Evolutionary conservation across 2,113 vertebrate genomes (phyloP).

Genomic region (Mus spicilegus): DNA sequence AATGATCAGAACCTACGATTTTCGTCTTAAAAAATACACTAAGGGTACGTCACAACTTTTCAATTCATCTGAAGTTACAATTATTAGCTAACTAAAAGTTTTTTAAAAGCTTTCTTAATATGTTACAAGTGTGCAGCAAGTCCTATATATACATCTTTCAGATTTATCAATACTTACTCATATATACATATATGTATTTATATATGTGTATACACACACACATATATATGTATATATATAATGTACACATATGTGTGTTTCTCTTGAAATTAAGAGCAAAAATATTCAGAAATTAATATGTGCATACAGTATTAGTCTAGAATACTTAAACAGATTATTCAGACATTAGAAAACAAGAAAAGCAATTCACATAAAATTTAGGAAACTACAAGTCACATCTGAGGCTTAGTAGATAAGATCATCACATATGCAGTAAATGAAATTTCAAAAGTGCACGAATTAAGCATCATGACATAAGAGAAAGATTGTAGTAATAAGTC

Average conservation of each 20-base stretch:
- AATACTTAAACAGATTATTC: background rate
- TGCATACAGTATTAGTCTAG: background rate
- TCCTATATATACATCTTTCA: too few relatives aligned
- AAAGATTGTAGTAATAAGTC: background rate
- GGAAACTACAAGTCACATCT: background rate
- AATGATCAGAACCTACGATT: background rate
- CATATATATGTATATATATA: background rate
- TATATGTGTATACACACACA: background rate
- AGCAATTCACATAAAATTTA: background rate
- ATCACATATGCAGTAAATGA: background rate
- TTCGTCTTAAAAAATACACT: background rate
- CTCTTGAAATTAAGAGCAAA: background rate
- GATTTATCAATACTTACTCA: background rate
- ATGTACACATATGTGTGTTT: background rate
- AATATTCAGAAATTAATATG: background rate
- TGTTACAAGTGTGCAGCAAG: background rate
- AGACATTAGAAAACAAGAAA: background rate
- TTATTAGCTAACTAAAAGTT: background rate
- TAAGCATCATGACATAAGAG: background rate
- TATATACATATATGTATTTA: background rate
- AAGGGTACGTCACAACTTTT: accelerated
- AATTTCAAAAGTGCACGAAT: background rate
- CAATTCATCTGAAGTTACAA: background rate
- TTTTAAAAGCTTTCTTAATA: background rate
- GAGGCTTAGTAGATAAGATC: background rate